These are phyloP conservation scores for Dermolepida albohirtum DNA, from an alignment of 2,888 invertebrate genomes.

Conservation along the genomic window DNA sequence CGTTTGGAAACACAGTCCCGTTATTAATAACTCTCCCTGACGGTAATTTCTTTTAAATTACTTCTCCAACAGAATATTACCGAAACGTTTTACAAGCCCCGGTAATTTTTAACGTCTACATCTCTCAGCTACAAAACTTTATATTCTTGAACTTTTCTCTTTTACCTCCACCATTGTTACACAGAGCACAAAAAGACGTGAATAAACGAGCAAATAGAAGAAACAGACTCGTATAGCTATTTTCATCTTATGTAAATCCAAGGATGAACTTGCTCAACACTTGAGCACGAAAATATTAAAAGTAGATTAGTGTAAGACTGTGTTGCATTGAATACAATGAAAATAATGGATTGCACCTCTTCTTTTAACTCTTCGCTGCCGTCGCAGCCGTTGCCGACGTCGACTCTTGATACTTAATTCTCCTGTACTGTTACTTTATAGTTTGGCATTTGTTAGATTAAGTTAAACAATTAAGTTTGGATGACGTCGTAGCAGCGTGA, in stretches of 20 bases:
- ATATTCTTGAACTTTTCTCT: constrained; percentile 27
- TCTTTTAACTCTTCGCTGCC: constrained; percentile 5
- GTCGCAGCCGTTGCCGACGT: not conserved
- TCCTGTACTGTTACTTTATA: constrained; percentile 4
- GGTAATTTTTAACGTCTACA: constrained; percentile 29
- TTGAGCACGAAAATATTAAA: constrained; percentile 30
- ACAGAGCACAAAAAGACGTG: not conserved
- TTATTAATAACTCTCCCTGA: constrained; percentile 34
- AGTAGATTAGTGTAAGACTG: constrained; percentile 28
- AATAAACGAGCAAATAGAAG: constrained; percentile 9
- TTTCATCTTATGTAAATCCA: constrained; percentile 32
- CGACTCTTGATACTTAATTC: constrained; percentile 14
- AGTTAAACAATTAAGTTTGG: constrained; percentile 17
- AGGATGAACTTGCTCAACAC: not conserved
- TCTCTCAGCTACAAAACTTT: constrained; percentile 27
- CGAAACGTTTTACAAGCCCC: constrained; percentile 35
- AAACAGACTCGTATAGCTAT: constrained; percentile 10
- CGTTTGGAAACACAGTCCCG: constrained; percentile 31
- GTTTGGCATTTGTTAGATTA: constrained; percentile 28
- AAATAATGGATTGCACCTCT: constrained; percentile 29
- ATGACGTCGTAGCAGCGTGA: not conserved
- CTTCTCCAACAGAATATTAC: constrained; percentile 35
- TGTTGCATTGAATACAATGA: constrained; percentile 32
- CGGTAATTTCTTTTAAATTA: constrained; percentile 36
- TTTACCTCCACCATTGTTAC: constrained; percentile 16